Evolutionary conservation across 2,113 vertebrate genomes (phyloP).

Genomic region (Protobothrops flavoviridis): DNA sequence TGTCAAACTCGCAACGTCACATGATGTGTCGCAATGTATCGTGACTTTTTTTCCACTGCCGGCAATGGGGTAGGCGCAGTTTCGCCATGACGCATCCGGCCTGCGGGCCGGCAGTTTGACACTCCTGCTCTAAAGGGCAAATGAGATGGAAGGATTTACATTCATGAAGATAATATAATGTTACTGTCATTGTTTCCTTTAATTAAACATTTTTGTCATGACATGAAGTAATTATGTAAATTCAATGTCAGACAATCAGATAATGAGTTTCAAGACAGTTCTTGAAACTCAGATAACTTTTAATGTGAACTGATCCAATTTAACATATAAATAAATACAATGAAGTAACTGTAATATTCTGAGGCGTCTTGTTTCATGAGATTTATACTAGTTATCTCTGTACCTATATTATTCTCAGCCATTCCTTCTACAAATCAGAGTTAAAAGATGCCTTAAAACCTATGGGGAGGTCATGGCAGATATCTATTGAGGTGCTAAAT

Average conservation of each 20-base stretch:
- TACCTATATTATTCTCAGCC: neutral
- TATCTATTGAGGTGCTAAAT: neutral
- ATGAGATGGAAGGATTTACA: neutral
- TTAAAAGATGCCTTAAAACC: neutral
- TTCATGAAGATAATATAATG: neutral
- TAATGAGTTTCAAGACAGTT: neutral
- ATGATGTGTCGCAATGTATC: no score
- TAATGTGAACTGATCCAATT: neutral
- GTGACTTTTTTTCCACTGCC: no score
- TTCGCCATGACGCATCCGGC: no score
- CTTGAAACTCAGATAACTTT: neutral
- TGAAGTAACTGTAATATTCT: neutral
- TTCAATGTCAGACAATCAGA: neutral
- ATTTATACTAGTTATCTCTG: neutral
- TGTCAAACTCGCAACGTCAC: no score
- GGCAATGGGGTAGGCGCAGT: no score
- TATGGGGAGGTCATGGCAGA: neutral
- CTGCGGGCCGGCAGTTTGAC: no score
- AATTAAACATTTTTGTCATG: neutral
- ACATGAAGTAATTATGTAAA: neutral
- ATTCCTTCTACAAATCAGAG: neutral
- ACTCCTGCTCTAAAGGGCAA: neutral
- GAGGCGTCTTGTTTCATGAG: neutral
- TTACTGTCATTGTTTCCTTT: neutral
- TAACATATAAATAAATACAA: neutral